These are phyloP conservation scores for Neotragus moschatus DNA, from an alignment of 2,113 vertebrate genomes.

Conservation along the genomic window DNA sequence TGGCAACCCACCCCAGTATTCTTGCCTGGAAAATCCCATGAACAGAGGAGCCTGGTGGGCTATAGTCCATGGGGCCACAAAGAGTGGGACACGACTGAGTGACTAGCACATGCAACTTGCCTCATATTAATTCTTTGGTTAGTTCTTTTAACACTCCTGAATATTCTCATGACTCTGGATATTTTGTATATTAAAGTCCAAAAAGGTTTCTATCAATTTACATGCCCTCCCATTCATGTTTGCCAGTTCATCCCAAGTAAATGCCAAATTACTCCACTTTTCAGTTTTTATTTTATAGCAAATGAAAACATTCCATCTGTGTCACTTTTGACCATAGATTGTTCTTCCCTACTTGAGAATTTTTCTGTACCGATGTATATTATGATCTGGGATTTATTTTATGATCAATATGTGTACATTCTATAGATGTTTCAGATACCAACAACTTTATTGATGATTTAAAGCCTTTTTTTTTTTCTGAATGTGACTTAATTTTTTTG, in stretches of 20 bases:
- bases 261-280: neutral
- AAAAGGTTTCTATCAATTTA: neutral
- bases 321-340: neutral
- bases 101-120: neutral
- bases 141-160: neutral
- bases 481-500: neutral
- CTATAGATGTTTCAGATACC: neutral
- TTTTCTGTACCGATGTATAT: neutral
- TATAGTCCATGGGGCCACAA: neutral
- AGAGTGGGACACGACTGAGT: neutral
- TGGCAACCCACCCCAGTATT: neutral
- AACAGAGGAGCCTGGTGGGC: neutral
- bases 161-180: neutral
- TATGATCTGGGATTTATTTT: neutral
- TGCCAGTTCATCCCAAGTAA: neutral
- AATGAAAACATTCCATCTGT: neutral
- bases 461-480: neutral
- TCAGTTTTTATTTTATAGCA: neutral
- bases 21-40: neutral
- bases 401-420: neutral
- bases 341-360: neutral
- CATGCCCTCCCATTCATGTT: neutral
- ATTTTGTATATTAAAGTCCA: neutral
- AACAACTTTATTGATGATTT: neutral
- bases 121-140: neutral